Evolutionary conservation across 2,797 vertebrate species (phyloP), one percentile per base, ranked within the genome.

Genomic region (Sus cebifrons): DNA sequence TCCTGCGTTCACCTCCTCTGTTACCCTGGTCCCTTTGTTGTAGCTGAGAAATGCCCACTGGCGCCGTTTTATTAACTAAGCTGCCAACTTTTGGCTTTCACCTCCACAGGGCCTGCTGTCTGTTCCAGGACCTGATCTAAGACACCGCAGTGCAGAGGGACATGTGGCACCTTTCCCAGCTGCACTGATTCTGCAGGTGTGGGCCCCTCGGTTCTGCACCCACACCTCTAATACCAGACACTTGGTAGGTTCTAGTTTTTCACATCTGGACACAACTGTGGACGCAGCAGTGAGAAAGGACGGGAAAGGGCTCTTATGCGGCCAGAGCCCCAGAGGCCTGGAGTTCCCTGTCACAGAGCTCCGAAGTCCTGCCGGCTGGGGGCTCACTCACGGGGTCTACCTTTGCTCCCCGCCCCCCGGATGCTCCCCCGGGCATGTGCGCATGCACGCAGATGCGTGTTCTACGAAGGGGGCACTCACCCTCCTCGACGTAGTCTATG

Each of bases 401-500:
- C 36, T 36, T 36, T 12, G 27, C 60, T 52, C 27, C 23, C 16
- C 7, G 23, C 4, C 32, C 62, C 9, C 54, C 3, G 18, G 49
- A n/a, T 49, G 21, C 17, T 2, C 7, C 23, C 25, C 0, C 0
- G 1, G 68, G 82, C 12, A 0, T 12, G 29, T 13, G 21, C 5
- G 15, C 6, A 0, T 15, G 68, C 0, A 1, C 2, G 15, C 3
- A 3, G 4, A 17, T 32, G 20, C 9, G 3, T 3, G 15, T 1
- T 10, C 25, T 8, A 5, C 1, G 0, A 16, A 8, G 20, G 2
- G 21, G 4, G 20, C 32, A 27, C 99, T 99, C 98, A 99, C 99
- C 98, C 0, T 99, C 98, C 60, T 99, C 99, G 96, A 99, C 99
- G 14, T 99, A 99, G 98, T 99, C 99, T 64, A 99, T 99, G 71